Percentiles rank a stretch among this genome's conserved stretches.
phyloP scores from a whole-genome alignment of 2,113 vertebrate species.

The Paralichthys olivaceus region DNA sequence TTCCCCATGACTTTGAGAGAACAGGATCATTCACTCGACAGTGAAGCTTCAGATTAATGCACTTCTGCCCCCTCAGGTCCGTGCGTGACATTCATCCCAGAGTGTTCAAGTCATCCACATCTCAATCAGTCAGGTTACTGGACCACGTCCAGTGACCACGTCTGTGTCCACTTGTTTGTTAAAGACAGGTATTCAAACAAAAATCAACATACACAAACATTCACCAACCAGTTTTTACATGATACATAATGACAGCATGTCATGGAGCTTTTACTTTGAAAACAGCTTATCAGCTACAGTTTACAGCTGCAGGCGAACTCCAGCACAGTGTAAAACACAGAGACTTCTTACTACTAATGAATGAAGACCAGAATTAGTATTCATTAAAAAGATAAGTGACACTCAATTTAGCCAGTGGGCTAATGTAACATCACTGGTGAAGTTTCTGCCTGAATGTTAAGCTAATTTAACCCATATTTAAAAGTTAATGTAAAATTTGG shows the following conservation, averaged over 20 bases:
- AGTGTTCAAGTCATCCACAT: neutral
- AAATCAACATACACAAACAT: slow-evolving; percentile 5
- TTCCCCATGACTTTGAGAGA: slow-evolving; percentile 10
- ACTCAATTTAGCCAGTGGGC: neutral
- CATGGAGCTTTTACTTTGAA: slow-evolving; percentile 10
- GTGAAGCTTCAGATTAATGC: neutral
- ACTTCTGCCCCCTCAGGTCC: neutral
- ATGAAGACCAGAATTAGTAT: neutral
- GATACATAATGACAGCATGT: slow-evolving; percentile 17
- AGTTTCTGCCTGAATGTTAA: neutral
- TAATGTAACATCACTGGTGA: neutral
- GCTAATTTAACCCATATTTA: too few relatives aligned
- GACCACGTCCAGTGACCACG: too few relatives aligned
- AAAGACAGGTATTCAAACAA: slow-evolving; percentile 32
- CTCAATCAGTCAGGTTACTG: neutral
- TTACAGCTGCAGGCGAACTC: neutral
- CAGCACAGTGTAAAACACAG: neutral
- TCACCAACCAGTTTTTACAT: slow-evolving; percentile 17
- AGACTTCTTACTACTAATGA: neutral
- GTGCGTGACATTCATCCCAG: neutral
- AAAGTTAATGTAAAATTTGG: too few relatives aligned
- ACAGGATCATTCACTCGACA: neutral
- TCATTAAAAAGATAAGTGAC: neutral
- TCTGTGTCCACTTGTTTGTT: slow-evolving; percentile 23
- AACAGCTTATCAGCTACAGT: slow-evolving; percentile 10